Evolutionary conservation across 2,888 invertebrate genomes (phyloP).

Genomic region (Agriopis marginaria): DNA sequence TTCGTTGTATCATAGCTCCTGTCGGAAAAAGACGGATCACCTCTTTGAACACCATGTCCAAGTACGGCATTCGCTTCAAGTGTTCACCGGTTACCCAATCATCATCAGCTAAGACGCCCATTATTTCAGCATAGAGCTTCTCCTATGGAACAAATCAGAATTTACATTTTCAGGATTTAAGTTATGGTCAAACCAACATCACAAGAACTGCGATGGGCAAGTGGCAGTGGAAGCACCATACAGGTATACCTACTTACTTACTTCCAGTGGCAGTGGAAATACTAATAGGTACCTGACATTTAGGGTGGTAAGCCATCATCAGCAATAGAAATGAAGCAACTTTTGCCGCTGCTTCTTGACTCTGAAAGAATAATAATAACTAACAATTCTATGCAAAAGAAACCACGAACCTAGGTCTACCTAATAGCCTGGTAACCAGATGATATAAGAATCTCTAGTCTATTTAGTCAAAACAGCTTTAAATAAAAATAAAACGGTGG

Average conservation of each 20-base stretch:
- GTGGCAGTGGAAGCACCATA: too few relatives aligned
- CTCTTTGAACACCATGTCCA: constrained; percentile 75
- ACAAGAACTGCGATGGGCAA: too few relatives aligned
- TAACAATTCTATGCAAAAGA: too few relatives aligned
- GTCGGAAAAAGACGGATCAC: constrained; percentile 71
- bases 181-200: too few relatives aligned
- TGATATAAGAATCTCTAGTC: background rate
- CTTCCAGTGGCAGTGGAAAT: too few relatives aligned
- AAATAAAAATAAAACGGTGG: too few relatives aligned
- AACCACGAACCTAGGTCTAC: too few relatives aligned
- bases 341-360: constrained; percentile 74
- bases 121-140: constrained; percentile 14
- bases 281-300: constrained; percentile 61
- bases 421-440: background rate
- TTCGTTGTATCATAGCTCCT: constrained; percentile 60
- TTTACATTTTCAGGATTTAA: too few relatives aligned
- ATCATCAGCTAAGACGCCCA: background rate
- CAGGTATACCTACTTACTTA: too few relatives aligned
- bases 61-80: constrained; percentile 60
- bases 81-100: constrained; percentile 11
- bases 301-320: constrained; percentile 75
- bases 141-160: background rate
- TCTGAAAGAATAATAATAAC: constrained; percentile 51
- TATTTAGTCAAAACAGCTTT: too few relatives aligned
- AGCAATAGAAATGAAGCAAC: constrained; percentile 64